Evolutionary conservation across 2,113 vertebrate species (phyloP).

Genomic region (Galeopterus variegatus): DNA sequence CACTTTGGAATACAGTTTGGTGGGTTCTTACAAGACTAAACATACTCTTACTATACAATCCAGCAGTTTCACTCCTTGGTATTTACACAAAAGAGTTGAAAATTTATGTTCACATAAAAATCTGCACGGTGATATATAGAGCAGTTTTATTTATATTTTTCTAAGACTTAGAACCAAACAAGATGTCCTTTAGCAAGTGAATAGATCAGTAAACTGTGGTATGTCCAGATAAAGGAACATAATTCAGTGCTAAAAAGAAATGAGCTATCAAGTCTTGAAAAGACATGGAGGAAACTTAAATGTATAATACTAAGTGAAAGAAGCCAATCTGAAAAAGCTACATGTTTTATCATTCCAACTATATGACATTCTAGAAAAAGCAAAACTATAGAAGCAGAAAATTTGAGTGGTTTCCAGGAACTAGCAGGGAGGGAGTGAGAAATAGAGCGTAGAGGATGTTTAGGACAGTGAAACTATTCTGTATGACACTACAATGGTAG

Average conservation of each 20-base stretch:
- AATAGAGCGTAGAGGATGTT: neutral
- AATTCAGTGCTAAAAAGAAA: neutral
- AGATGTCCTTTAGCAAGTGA: neutral
- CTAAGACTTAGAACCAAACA: neutral
- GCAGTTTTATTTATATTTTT: neutral
- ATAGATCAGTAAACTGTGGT: neutral
- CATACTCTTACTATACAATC: neutral
- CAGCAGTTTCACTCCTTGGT: neutral
- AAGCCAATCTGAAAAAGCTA: neutral
- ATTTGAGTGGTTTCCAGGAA: neutral
- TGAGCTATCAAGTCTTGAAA: neutral
- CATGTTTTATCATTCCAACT: neutral
- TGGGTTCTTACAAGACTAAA: neutral
- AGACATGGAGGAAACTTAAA: neutral
- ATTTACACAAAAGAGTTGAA: neutral
- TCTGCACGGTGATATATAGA: neutral
- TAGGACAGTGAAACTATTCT: neutral
- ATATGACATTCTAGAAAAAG: neutral
- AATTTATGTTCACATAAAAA: neutral
- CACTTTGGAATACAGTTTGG: neutral
- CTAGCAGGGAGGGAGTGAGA: neutral
- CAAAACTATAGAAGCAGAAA: neutral
- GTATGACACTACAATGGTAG: neutral
- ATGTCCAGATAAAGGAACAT: neutral
- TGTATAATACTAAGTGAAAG: neutral